These are phyloP conservation scores for Lottia scabra DNA, from an alignment of 2,888 invertebrate genomes.

Conservation along the genomic window DNA sequence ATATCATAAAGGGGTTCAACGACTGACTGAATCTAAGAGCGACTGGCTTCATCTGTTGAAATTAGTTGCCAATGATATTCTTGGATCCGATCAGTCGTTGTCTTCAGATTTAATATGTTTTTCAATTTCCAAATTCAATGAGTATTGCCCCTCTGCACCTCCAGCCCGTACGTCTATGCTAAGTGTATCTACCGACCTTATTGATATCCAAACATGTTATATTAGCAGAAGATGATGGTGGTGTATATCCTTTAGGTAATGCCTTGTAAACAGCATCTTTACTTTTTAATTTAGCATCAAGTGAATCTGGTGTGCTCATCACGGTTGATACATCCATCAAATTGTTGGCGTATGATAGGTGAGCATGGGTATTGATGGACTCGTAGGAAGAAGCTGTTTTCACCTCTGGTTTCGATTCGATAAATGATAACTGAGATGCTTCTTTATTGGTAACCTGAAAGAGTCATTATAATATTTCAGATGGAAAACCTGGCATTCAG, in stretches of 20 bases:
- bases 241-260: constrained; percentile 24
- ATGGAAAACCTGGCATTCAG: no score
- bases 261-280: constrained; percentile 29
- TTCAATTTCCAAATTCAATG: no score
- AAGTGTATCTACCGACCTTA: no score
- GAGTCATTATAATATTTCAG: no score
- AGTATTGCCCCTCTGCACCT: no score
- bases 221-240: constrained; percentile 7
- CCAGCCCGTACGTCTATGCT: no score
- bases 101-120: no score
- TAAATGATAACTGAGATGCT: constrained; percentile 20
- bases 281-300: constrained; percentile 39
- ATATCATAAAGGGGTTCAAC: no score
- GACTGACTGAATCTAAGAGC: no score
- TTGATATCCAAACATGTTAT: constrained; percentile 41
- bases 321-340: constrained; percentile 37
- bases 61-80: no score
- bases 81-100: no score
- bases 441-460: constrained; percentile 25
- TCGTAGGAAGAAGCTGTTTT: constrained; percentile 14
- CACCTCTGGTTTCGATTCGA: constrained; percentile 25
- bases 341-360: constrained; percentile 29
- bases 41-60: no score
- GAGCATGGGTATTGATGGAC: constrained; percentile 33
- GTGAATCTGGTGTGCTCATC: constrained; percentile 35